Base-by-base conservation (phyloP, 2,888 invertebrate species). In the Mythimna pallens region DNA sequence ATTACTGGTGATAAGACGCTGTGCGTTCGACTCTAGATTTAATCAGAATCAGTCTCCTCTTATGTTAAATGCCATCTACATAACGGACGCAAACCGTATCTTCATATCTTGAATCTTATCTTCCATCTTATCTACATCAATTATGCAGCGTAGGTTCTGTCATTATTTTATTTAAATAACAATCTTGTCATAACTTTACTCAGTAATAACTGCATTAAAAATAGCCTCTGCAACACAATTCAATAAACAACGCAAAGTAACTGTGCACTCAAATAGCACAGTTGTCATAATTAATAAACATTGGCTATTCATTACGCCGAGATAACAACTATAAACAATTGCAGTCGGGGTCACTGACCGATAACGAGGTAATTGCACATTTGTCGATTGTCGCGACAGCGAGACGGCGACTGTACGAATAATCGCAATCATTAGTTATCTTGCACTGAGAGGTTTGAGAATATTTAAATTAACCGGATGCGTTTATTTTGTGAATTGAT, bases 301-400 rank as follows among this genome's bases (percentile, higher is more conserved):
- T 62, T 65, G 66, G 71, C 65, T 72, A 73, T 76, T 84, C 65
- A 82, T 83, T 82, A 76, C 61, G 58, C 9, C 59, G n/a, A 76
- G 79, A 85, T 83, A 83, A 67, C 69, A 52, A 58, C 30, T 76
- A 76, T 79, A 77, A 80, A 86, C 81, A 87, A 80, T 76, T 80
- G 78, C 81, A 76, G 58, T 59, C 58, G 52, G 73, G 78, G 81
- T 78, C 30, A 79, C 66, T 79, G 84, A 80, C 81, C 84, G 86
- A 87, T 87, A 87, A 78, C 81, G 70, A 75, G 65, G 70, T 74
- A 73, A 82, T 78, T 86, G 76, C 73, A 73, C 65, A 82, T 70
- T 76, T 71, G 70, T 76, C 64, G 59, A 59, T 30, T 30, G 75
- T 68, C 52, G 73, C 73, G 64, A 34, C 68, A 17, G 25, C 62